Percentiles rank a stretch among this genome's conserved stretches.
phyloP scores from a whole-genome alignment of 2,888 invertebrate genomes.

The Eudasyphora cyanicolor region DNA sequence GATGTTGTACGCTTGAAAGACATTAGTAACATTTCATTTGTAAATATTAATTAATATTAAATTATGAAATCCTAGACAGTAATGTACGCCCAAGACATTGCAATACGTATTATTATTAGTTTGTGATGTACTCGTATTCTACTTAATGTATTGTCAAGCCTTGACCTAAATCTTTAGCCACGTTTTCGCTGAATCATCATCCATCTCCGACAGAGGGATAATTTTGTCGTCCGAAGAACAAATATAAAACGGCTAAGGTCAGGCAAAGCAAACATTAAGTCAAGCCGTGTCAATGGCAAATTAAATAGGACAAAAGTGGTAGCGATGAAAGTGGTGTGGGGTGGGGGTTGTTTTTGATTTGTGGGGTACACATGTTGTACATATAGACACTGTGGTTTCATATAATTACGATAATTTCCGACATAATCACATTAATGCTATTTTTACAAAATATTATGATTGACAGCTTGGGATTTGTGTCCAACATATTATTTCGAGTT shows the following conservation, averaged over 20 bases:
- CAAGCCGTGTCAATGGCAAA: neutral
- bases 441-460: too few relatives aligned
- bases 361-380: too few relatives aligned
- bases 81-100: neutral
- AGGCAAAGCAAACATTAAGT: neutral
- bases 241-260: neutral
- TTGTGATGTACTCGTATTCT: too few relatives aligned
- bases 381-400: too few relatives aligned
- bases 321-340: too few relatives aligned
- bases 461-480: too few relatives aligned
- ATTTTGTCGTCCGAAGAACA: too few relatives aligned
- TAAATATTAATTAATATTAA: conserved; percentile 9
- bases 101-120: conserved; percentile 3
- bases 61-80: conserved; percentile 11
- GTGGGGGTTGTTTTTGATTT: neutral
- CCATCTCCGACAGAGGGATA: neutral
- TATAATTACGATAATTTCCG: too few relatives aligned
- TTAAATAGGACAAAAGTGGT: neutral
- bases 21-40: neutral
- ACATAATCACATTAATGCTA: too few relatives aligned
- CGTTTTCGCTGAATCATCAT: neutral
- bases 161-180: neutral
- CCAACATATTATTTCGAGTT: too few relatives aligned
- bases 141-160: neutral
- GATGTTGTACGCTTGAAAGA: neutral